Evolutionary conservation across 2,113 vertebrate genomes (phyloP), one percentile per base, ranked within the genome.

Genomic region (Ageneiosus marmoratus): DNA sequence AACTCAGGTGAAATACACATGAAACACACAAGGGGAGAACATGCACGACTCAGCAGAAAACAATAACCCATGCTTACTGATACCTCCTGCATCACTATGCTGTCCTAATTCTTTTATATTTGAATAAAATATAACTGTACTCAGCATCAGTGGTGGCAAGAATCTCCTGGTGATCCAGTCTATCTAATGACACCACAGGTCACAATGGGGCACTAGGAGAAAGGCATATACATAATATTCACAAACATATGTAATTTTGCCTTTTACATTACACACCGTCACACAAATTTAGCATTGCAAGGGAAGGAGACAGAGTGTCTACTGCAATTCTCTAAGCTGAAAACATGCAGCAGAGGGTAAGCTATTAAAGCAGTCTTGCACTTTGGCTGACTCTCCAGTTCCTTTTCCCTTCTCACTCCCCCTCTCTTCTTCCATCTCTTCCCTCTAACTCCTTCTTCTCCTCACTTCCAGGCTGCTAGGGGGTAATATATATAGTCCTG

Each of bases 361-460:
- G 86, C 90, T 90, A 93, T 93, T 91, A 93, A 91, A 89, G 80
- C 37, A 92, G 89, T 86, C 82, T 90, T 95, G 94, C 87, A 95
- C 93, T 95, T 93, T 95, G 93, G 94, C 94, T 95, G 94, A 95
- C 94, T 94, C 92, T 88, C 72, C 79, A 85, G 79, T 84, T 88
- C 85, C 58, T 67, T 86, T 82, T 78, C 69, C 86, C 80, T 80
- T 78, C 65, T 74, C 50, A 75, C 48, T 51, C 85, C 86, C 88
- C 83, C 84, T 87, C 85, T 75, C 77, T 76, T 82, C 87, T 58
- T 32, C 46, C 80, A 27, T 37, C 89, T 88, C 84, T 88, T 87
- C 86, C 90, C 86, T 85, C 79, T 44, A 79, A 62, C 63, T 56
- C 51, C 55, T 56, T 78, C 77, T 86, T 85, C 87, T 86, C 87